phyloP scores from a whole-genome alignment of 37 sponge, comb jelly and placozoan genomes.

The Cliona cf. orientalis region DNA sequence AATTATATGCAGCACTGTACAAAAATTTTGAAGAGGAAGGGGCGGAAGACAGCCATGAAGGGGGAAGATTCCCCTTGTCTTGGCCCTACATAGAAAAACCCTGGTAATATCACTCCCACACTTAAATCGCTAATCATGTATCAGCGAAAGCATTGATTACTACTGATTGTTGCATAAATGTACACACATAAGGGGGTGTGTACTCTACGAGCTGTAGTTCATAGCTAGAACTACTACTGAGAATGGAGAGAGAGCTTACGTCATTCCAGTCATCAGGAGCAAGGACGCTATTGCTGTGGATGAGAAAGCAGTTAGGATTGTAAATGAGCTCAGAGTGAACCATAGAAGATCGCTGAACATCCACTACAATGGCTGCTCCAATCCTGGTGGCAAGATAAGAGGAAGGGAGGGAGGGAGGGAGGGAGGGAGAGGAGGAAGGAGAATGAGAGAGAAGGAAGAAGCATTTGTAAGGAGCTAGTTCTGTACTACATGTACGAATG shows the following conservation, averaged over 20 bases:
- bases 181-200: too few relatives aligned
- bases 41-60: too few relatives aligned
- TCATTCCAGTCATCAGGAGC: slow-evolving; percentile 48
- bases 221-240: not conserved
- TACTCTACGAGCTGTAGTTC: not conserved
- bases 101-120: too few relatives aligned
- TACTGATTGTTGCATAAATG: too few relatives aligned
- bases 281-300: slow-evolving; percentile 20
- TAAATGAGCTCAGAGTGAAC: slow-evolving; percentile 36
- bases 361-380: slow-evolving; percentile 80
- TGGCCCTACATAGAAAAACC: too few relatives aligned
- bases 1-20: too few relatives aligned
- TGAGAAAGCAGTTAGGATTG: slow-evolving; percentile 76
- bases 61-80: too few relatives aligned
- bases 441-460: not conserved
- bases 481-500: not conserved
- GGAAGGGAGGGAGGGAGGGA: not conserved
- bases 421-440: not conserved
- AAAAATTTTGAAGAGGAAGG: too few relatives aligned
- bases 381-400: slow-evolving; percentile 28
- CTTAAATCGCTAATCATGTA: too few relatives aligned
- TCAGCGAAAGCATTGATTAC: too few relatives aligned
- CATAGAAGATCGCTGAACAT: slow-evolving; percentile 39
- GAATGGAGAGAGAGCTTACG: slow-evolving; percentile 33
- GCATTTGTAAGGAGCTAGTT: not conserved